Evolutionary conservation across 2,888 invertebrate genomes (phyloP), one percentile per base, ranked within the genome.

Genomic region (Cryptus viduatorius): DNA sequence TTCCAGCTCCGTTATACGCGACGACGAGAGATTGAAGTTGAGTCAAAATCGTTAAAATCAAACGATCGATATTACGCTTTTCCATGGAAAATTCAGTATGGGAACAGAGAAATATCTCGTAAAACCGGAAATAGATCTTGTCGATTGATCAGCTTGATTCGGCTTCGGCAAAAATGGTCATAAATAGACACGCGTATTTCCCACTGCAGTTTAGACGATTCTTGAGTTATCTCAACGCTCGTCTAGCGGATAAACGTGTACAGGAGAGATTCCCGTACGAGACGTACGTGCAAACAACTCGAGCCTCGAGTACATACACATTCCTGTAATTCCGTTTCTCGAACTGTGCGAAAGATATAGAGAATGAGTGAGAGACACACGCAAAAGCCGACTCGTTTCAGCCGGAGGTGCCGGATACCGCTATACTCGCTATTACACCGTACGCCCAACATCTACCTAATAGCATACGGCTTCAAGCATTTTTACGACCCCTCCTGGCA

Each of bases 381-480:
- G 42, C 42, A n/a, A 37, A 29, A 75, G 48, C 64, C 50, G 50
- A 53, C 75, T 75, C 37, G 65, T 65, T 61, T 50, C 37, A 37
- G 37, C 37, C 75, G 64, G 64, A 48, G 75, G 75, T 64, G 42
- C n/a, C 29, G 81, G 64, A 76, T 68, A 37, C 48, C 65, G 59
- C 76, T 79, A 67, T 79, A 72, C 65, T 29, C 59, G 59, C 83
- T 71, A 76, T 83, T 83, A 79, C 79, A 72, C 46, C 79, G 83
- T 65, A 79, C 64, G 7, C 65, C 71, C 59, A 61, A 64, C 64
- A 83, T 79, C 65, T 71, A 83, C 79, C 79, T 76, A 83, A 83
- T 79, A 79, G 75, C 44, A 61, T 44, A 48, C 29, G n/a, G 31
- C 75, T 31, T 37, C 37, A 37, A 37, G 76, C 69, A 79, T 83